Conservation (phyloP, 2,888 invertebrate genomes). For the Mimas tiliae region DNA sequence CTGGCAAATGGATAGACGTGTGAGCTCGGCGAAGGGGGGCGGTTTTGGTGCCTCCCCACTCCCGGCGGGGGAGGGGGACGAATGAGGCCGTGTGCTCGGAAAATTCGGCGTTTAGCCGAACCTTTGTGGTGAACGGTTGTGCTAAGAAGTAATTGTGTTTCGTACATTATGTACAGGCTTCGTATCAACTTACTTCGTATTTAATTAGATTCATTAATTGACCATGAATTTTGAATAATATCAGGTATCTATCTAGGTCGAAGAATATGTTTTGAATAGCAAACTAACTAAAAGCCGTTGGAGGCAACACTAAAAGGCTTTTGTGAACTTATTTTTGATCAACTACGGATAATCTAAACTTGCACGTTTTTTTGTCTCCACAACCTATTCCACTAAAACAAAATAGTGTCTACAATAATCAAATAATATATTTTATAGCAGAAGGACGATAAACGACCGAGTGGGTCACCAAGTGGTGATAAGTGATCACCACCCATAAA, state of each 20-base stretch:
- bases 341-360: too few species aligned
- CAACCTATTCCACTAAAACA: too few species aligned
- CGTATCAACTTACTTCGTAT: conserved; percentile 10
- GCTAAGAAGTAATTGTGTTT: conserved; percentile 76
- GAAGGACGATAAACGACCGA: too few species aligned
- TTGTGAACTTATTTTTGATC: too few species aligned
- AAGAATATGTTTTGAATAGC: not conserved
- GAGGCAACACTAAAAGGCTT: too few species aligned
- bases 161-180: conserved; percentile 42
- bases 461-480: too few species aligned
- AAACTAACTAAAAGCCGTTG: too few species aligned
- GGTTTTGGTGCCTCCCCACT: conserved; percentile 47
- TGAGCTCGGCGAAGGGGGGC: conserved; percentile 68
- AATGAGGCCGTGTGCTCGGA: conserved; percentile 53
- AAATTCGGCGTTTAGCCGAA: conserved; percentile 82
- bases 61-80: conserved; percentile 47
- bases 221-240: not conserved
- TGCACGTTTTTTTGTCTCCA: too few species aligned
- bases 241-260: too few species aligned
- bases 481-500: not conserved
- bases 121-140: conserved; percentile 77
- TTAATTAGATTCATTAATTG: conserved; percentile 12
- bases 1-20: conserved; percentile 86
- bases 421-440: too few species aligned
- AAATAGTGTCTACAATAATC: too few species aligned